Evolutionary conservation across 2,797 vertebrate genomes (phyloP), one percentile per base, ranked within the genome.

Genomic region (Chlorospingus flavigularis): DNA sequence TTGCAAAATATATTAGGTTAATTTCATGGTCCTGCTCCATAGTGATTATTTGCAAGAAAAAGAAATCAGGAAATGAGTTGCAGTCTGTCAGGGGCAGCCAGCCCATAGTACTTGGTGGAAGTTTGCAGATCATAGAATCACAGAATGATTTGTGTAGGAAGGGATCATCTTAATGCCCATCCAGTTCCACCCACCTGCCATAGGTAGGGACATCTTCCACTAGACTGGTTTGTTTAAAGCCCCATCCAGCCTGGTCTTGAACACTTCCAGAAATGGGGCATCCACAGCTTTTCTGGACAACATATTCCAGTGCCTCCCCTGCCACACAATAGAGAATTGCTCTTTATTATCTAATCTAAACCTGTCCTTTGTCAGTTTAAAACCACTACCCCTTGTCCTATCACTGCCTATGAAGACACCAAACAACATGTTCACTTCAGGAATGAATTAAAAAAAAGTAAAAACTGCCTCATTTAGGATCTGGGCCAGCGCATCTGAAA

Each of bases 131-230:
- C 48, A 51, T 1, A 15, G 37, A 65, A 51, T 30, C 12, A 21
- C 7, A 33, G 28, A 57, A 33, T 31, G 7, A 35, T 74, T 60
- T 57, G 8, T n/a, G 7, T 39, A 31, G 43, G 17, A 89, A 70
- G 6, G 9, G 9, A 57, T 26, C 7, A 6, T 25, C 4, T 43
- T 33, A 70, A 76, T 39, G 7, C 21, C 19, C 8, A 39, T 16
- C 11, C n/a, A 21, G 5, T 43, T 43, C 24, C 42, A 25, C 16
- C 4, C 9, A 26, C 7, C 28, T 43, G 17, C 7, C 1, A 0
- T 13, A 20, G 43, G 4, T 6, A 45, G 10, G 10, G 20, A 31
- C 10, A 25, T 4, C 9, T 39, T 33, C 63, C 9, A 6, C 23
- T 43, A 30, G 26, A 24, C 4, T 5, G 4, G 26, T 9, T n/a